A percentile compares a stretch with the other conserved stretches of the same genome.
Conservation (phyloP, 2,888 invertebrate species). For the Archips crataeganus region DNA sequence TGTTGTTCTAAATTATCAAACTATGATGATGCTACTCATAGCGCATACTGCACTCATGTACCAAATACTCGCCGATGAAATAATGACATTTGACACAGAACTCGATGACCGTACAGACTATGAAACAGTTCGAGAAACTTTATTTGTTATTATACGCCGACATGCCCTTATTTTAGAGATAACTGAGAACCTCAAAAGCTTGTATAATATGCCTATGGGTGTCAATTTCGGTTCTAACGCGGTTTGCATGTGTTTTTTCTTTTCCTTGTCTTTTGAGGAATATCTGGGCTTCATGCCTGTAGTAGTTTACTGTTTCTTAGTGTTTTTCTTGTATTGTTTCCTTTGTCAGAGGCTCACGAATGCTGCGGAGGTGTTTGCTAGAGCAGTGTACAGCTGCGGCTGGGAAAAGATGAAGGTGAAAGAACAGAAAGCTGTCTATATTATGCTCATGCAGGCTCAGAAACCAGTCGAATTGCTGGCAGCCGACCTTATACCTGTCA, state of each 20-base stretch:
- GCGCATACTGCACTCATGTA: slow-evolving; percentile 71
- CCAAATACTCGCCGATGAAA: slow-evolving; percentile 64
- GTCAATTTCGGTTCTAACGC: slow-evolving; percentile 71
- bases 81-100: slow-evolving; percentile 53
- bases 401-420: slow-evolving; percentile 72
- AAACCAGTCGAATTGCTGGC: slow-evolving; percentile 67
- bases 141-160: slow-evolving; percentile 59
- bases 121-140: slow-evolving; percentile 51
- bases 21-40: slow-evolving; percentile 65
- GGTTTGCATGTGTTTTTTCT: slow-evolving; percentile 67
- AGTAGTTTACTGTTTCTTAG: slow-evolving; percentile 65
- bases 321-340: slow-evolving; percentile 74
- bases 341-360: slow-evolving; percentile 70
- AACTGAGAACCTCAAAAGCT: slow-evolving; percentile 57
- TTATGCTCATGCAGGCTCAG: slow-evolving; percentile 69
- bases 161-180: slow-evolving; percentile 61
- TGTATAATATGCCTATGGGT: slow-evolving; percentile 72
- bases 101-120: slow-evolving; percentile 45
- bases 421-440: slow-evolving; percentile 62
- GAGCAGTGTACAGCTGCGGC: slow-evolving; percentile 71
- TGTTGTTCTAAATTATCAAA: slow-evolving; percentile 67
- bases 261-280: slow-evolving; percentile 64
- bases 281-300: slow-evolving; percentile 67
- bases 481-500: slow-evolving; percentile 74
- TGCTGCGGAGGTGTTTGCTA: slow-evolving; percentile 68